phyloP scores from a whole-genome alignment of 2,888 invertebrate genomes.

The Julus scanicus region DNA sequence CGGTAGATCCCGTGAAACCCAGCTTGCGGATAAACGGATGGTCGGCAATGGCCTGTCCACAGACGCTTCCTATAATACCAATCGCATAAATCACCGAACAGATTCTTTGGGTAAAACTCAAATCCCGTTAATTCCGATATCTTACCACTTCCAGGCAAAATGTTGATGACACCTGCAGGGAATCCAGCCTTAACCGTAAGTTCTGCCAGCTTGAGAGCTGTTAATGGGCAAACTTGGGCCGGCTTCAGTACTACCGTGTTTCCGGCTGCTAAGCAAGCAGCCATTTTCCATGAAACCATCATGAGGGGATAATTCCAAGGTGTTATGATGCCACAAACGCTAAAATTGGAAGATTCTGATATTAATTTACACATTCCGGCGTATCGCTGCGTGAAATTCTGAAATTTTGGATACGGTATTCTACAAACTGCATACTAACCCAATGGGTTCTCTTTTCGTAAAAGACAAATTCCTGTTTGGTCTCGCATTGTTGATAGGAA shows the following conservation, averaged over 20 bases:
- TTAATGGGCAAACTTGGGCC: constrained; percentile 85
- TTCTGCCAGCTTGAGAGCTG: constrained; percentile 95
- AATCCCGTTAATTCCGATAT: neutral
- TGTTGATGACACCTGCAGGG: constrained; percentile 93
- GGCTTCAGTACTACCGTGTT: constrained; percentile 97
- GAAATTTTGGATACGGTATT: neutral
- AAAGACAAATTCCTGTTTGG: constrained; percentile 90
- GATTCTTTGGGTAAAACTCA: neutral
- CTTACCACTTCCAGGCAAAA: constrained; percentile 82
- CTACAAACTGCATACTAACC: constrained; percentile 68
- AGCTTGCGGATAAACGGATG: constrained; percentile 89
- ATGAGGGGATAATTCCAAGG: constrained; percentile 99
- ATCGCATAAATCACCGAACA: neutral
- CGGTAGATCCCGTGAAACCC: constrained; percentile 96
- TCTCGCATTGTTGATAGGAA: constrained; percentile 91
- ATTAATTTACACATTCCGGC: neutral
- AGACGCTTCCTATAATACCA: constrained; percentile 72
- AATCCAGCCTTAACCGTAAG: constrained; percentile 89
- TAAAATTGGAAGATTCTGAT: constrained; percentile 61
- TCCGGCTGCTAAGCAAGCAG: constrained; percentile 94
- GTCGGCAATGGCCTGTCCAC: constrained; percentile 88
- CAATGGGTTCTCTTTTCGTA: constrained; percentile 91
- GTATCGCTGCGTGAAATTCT: neutral
- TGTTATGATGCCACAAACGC: constrained; percentile 91
- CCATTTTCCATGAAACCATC: constrained; percentile 99